These are phyloP conservation scores for Calliopsis andreniformis DNA, from an alignment of 1,140 invertebrate genomes.

Conservation along the genomic window DNA sequence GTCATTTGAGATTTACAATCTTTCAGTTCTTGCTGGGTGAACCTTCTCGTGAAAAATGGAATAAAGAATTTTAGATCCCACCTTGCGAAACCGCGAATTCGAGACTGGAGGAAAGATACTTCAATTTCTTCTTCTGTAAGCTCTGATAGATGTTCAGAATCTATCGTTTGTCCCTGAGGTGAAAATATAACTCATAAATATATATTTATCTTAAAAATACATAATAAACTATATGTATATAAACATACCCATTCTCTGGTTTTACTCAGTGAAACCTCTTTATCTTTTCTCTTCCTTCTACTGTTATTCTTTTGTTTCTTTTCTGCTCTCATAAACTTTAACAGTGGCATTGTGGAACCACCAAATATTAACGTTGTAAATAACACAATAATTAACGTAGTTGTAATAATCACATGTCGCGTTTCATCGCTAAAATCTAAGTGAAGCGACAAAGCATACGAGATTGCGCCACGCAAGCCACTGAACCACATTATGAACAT, in stretches of 20 bases:
- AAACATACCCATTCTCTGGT: conserved; percentile 94
- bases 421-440: conserved; percentile 97
- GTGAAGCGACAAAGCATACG: conserved; percentile 98
- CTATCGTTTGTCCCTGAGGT: conserved; percentile 93
- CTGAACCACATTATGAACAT: conserved; percentile 99
- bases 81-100: conserved; percentile 91
- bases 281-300: conserved; percentile 86
- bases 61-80: conserved; percentile 96
- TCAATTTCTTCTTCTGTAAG: conserved; percentile 97
- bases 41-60: conserved; percentile 96
- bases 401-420: conserved; percentile 97
- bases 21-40: conserved; percentile 96
- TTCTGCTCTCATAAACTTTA: conserved; percentile 90
- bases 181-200: background rate
- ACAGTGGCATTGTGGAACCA: conserved; percentile 97
- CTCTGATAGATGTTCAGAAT: conserved; percentile 97
- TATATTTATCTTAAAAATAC: background rate
- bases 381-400: conserved; percentile 97
- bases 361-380: conserved; percentile 97
- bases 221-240: conserved; percentile 5
- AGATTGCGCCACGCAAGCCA: conserved; percentile 97
- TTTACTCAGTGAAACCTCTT: conserved; percentile 96
- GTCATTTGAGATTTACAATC: conserved; percentile 98
- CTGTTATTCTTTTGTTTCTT: conserved; percentile 83
- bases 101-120: conserved; percentile 85